phyloP scores from a whole-genome alignment of 2,797 vertebrate species.

The Manis crassicaudata region DNA sequence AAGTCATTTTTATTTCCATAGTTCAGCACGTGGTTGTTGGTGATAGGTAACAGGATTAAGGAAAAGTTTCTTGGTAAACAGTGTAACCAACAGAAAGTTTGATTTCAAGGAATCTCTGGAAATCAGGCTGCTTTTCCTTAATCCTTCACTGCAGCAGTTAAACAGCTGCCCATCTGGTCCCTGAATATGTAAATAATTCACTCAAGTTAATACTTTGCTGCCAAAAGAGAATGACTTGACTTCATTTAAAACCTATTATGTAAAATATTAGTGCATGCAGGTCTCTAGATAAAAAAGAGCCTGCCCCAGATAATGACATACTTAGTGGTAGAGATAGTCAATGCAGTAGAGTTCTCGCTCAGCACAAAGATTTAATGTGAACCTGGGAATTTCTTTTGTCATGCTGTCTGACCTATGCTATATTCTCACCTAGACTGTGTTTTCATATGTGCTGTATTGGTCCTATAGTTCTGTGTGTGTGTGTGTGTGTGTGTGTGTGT shows the following conservation, averaged over 20 bases:
- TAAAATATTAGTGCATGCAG: not conserved
- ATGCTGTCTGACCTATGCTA: not conserved
- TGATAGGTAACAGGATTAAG: not conserved
- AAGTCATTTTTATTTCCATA: not conserved
- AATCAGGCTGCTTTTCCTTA: not conserved
- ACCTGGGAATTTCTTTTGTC: not conserved
- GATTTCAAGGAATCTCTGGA: not conserved
- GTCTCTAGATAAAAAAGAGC: not conserved
- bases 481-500: not conserved
- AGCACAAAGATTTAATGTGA: not conserved
- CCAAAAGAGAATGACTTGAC: not conserved
- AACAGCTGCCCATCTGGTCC: constrained; percentile 33
- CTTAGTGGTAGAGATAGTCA: not conserved
- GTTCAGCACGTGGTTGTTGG: not conserved
- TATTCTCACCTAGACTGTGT: too few species aligned
- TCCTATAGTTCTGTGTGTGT: accelerated
- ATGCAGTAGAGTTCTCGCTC: accelerated
- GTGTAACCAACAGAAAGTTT: not conserved
- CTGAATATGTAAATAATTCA: constrained; percentile 36
- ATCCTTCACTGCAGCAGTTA: not conserved
- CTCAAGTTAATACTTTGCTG: not conserved
- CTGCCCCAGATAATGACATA: not conserved
- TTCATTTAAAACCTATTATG: not conserved
- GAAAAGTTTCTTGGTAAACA: not conserved
- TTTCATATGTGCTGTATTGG: accelerated